Evolutionary conservation across 2,888 invertebrate genomes (phyloP), one percentile per base, ranked within the genome.

Genomic region (Rhodophaea formosa): DNA sequence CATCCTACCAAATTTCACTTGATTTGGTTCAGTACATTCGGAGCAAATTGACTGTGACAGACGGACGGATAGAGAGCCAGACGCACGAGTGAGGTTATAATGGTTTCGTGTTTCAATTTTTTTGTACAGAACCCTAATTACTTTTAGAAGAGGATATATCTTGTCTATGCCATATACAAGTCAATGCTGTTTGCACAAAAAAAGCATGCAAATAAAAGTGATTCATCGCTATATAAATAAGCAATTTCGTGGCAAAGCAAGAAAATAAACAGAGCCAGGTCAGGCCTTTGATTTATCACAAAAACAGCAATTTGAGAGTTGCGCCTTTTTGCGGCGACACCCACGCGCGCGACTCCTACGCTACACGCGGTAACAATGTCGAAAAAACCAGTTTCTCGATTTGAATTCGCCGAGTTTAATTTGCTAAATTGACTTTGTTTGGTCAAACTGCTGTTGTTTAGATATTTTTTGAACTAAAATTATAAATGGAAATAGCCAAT

Each of bases 251-350:
- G 68, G 62, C 63, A 61, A 63, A 63, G 65, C 63, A 62, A 65
- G 55, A 62, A 62, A 65, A 62, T 57, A 57, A 63, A 61, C 59
- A 58, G 58, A 67, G 60, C 56, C 59, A 52, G 62, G 65, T 65
- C 65, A 62, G 55, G 60, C 59, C 61, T 66, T 74, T 74, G 80
- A 78, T 79, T 80, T 78, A 79, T 79, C 68, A 77, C 77, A 74
- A 79, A 81, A 80, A 80, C 75, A 73, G 70, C 70, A 71, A 72
- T 73, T 72, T 75, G 68, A 74, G 72, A 71, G 61, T 73, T 70
- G 70, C 30, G 67, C 71, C 75, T 79, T 80, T 79, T 80, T 79
- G 76, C 80, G 68, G 68, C 62, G 66, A 69, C 75, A 66, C 75
- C 74, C 64, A 74, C 75, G 56, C 60, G 59, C 58, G 56, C 60